Percentiles rank a stretch among this genome's conserved stretches.
Evolutionary conservation across 2,113 vertebrate species (phyloP).

Genomic region (Mustela nigripes): DNA sequence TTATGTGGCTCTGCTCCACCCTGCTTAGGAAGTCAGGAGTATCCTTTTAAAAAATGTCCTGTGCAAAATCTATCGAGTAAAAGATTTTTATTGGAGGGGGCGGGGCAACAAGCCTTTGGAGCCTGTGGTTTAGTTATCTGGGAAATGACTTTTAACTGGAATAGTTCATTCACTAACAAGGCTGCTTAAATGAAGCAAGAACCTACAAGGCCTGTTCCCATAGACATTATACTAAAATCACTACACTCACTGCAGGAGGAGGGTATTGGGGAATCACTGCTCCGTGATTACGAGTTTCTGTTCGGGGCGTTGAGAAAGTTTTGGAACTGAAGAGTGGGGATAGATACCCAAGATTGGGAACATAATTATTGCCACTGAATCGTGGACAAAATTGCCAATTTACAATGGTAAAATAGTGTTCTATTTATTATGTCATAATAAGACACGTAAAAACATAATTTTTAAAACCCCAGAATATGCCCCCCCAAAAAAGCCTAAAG

Average conservation of each 20-base stretch:
- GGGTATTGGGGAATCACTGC: neutral
- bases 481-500: neutral
- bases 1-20: neutral
- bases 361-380: neutral
- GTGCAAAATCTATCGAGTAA: neutral
- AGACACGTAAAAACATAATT: neutral
- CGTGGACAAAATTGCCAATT: neutral
- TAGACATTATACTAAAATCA: neutral
- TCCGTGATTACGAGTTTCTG: neutral
- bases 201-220: neutral
- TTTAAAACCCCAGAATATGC: neutral
- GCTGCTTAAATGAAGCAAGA: neutral
- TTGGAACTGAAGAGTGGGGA: neutral
- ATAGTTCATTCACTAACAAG: neutral
- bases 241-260: neutral
- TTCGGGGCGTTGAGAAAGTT: neutral
- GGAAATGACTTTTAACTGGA: neutral
- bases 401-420: neutral
- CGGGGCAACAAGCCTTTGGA: neutral
- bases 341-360: neutral
- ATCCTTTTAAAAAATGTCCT: neutral
- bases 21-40: neutral
- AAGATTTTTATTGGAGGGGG: neutral
- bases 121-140: neutral
- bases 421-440: neutral